These are phyloP conservation scores for Steinernema feltiae DNA, from an alignment of 1,140 invertebrate species.

Conservation along the genomic window DNA sequence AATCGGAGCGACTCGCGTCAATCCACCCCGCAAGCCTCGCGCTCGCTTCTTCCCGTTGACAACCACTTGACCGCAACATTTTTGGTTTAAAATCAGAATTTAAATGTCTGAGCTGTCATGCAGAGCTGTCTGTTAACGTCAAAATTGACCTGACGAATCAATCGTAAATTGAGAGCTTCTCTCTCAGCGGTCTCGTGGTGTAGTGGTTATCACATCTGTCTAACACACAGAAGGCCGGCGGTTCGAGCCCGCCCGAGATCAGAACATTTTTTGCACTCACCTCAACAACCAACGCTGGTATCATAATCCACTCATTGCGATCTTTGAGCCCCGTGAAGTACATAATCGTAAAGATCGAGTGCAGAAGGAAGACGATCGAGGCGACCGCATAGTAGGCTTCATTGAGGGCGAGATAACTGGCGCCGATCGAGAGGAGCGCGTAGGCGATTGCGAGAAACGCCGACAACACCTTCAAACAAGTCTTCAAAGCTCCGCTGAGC, in stretches of 20 bases:
- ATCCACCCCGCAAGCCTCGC: too few relatives aligned
- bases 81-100: too few relatives aligned
- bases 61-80: too few relatives aligned
- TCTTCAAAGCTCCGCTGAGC: neutral
- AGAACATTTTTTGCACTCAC: slow-evolving; percentile 4
- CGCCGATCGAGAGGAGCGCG: neutral
- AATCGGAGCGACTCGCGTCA: too few relatives aligned
- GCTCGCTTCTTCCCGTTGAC: too few relatives aligned
- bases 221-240: slow-evolving; percentile 37
- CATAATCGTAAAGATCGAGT: slow-evolving; percentile 2
- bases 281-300: neutral
- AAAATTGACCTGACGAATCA: too few relatives aligned
- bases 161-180: too few relatives aligned
- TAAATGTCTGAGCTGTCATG: too few relatives aligned
- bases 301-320: slow-evolving; percentile 1
- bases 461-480: slow-evolving; percentile 10
- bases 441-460: neutral
- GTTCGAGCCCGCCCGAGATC: slow-evolving; percentile 45
- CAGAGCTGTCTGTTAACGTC: too few relatives aligned
- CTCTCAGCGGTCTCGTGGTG: neutral
- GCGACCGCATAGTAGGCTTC: neutral
- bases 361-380: neutral
- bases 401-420: neutral
- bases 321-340: neutral
- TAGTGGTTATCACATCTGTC: neutral